Base-by-base conservation (phyloP, 2,888 invertebrate species). In the Caenorhabditis macrosperma region DNA sequence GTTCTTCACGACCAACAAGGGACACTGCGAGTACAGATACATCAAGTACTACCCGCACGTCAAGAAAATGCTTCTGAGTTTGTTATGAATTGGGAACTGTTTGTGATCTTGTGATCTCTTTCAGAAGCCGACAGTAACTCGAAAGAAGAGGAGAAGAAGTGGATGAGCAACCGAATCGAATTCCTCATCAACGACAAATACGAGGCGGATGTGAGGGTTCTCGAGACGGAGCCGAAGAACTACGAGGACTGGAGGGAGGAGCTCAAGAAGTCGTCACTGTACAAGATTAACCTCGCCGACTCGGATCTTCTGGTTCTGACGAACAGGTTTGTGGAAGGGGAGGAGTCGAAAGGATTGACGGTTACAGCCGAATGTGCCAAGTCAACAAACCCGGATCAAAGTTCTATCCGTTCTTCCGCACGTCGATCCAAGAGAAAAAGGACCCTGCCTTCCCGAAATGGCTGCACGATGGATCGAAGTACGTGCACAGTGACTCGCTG, bases 331-430 rank as follows among this genome's bases (percentile, higher is more conserved):
- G n/a, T 26, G 10, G 2, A 20, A 15, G 0, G n/a, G 1, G 7
- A 4, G n/a, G n/a, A n/a, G n/a, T n/a, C n/a, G n/a, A n/a, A n/a
- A n/a, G n/a, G n/a, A n/a, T n/a, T n/a, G n/a, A n/a, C n/a, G n/a
- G n/a, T 50, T 68, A 41, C 60, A 69, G 72, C n/a, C 72, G 72
- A 20, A 72, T 72, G 72, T 72, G 72, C 20, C 63, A 63, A 55
- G 63, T 63, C 4, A 48, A 57, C 38, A 72, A 72, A 35, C 33
- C 46, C n/a, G 63, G 72, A 28, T 4, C 28, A 2, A 9, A 24
- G 0, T 72, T 63, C 38, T 35, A 44, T 7, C 61, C 72, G 28
- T 33, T 72, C 20, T 72, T 72, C 63, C n/a, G n/a, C n/a, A n/a
- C n/a, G n/a, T n/a, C n/a, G n/a, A n/a, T n/a, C n/a, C n/a, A n/a